These are phyloP conservation scores for Protula sp. DNA, from an alignment of 2,888 invertebrate genomes.

Conservation along the genomic window DNA sequence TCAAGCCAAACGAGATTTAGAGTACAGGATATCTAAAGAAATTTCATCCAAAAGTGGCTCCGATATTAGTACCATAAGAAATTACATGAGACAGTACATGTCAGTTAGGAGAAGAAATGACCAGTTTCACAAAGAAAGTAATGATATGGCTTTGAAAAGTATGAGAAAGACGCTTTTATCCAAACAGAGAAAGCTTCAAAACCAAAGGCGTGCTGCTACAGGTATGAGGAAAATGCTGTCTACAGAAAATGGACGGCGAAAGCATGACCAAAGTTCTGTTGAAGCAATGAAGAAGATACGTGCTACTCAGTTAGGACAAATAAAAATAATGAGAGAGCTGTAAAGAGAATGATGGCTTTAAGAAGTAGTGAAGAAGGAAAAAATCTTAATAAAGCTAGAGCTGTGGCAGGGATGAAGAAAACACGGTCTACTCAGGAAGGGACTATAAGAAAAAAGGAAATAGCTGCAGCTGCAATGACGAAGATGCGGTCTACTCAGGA, in stretches of 20 bases:
- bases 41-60: not conserved
- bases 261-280: not conserved
- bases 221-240: not conserved
- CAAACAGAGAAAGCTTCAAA: not conserved
- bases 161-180: not conserved
- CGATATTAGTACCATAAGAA: no score
- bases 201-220: not conserved
- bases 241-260: not conserved
- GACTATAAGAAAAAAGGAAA: no score
- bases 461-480: no score
- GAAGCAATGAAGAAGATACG: not conserved
- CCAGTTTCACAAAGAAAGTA: not conserved
- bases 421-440: no score
- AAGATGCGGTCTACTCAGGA: no score
- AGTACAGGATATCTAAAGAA: not conserved
- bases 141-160: not conserved
- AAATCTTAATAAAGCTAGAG: not conserved
- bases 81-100: not conserved
- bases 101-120: not conserved
- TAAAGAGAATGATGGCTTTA: not conserved
- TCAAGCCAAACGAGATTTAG: no score
- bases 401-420: no score
- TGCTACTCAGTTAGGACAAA: not conserved
- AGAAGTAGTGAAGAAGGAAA: not conserved
- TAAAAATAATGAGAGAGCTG: not conserved